phyloP scores from a whole-genome alignment of 1,140 invertebrate species.

The Neodiprion virginianus region DNA sequence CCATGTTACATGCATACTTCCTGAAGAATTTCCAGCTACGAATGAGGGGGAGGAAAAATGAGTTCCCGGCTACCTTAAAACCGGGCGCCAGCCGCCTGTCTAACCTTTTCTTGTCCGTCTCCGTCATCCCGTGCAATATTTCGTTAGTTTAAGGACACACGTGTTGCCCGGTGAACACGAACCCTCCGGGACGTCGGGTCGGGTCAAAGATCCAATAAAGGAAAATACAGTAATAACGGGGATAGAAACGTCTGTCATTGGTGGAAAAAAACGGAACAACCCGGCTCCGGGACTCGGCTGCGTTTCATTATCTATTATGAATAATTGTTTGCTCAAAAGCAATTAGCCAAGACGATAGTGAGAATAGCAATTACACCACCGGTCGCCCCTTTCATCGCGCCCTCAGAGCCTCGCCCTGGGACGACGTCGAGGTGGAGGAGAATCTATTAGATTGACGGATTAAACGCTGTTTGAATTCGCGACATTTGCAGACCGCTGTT shows the following conservation, averaged over 20 bases:
- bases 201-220: conserved; percentile 2
- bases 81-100: too few relatives aligned
- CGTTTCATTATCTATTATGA: neutral
- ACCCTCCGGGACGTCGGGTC: neutral
- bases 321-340: neutral
- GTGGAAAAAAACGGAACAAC: neutral
- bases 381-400: neutral
- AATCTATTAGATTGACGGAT: neutral
- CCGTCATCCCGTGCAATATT: too few relatives aligned
- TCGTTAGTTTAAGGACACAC: too few relatives aligned
- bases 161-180: too few relatives aligned
- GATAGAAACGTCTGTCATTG: neutral
- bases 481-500: neutral
- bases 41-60: too few relatives aligned
- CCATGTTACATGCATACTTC: too few relatives aligned
- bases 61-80: too few relatives aligned
- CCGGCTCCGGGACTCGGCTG: neutral
- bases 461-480: neutral
- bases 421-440: neutral
- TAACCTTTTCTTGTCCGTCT: too few relatives aligned
- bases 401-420: neutral
- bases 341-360: neutral
- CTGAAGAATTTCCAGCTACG: too few relatives aligned
- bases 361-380: neutral
- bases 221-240: neutral